Evolutionary conservation across 2,888 invertebrate species (phyloP).

Genomic region (Lasioglossum vierecki): DNA sequence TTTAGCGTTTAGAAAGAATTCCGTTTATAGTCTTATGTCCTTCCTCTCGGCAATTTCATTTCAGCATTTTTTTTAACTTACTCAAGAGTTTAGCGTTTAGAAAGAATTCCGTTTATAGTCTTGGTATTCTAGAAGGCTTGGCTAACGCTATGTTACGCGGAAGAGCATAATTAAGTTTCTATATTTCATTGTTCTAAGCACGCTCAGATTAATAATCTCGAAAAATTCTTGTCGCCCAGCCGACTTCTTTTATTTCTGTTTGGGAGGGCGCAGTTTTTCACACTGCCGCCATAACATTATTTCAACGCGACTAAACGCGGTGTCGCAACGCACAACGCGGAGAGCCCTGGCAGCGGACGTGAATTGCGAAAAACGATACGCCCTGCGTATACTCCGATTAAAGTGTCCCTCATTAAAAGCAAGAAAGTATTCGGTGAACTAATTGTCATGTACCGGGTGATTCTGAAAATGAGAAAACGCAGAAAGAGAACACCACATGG

Average conservation of each 20-base stretch:
- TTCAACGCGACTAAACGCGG: conserved; percentile 10
- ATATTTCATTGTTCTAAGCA: background rate
- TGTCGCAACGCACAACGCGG: background rate
- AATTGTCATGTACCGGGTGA: conserved; percentile 26
- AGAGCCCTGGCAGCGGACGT: background rate
- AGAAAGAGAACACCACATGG: background rate
- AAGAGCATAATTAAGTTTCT: no score
- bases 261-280: background rate
- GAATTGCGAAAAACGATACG: conserved; percentile 41
- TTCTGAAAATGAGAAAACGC: no score
- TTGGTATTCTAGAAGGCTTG: no score
- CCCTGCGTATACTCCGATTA: conserved; percentile 28
- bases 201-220: background rate
- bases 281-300: background rate
- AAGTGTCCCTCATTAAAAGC: conserved; percentile 18
- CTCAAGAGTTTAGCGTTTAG: no score
- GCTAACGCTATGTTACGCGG: no score
- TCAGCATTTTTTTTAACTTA: no score
- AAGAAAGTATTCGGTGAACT: conserved; percentile 11
- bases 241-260: background rate
- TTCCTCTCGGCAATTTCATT: no score
- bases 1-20: no score
- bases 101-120: no score
- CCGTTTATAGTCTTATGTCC: no score
- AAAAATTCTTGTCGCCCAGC: background rate